Evolutionary conservation across 2,888 invertebrate species (phyloP), one percentile per base, ranked within the genome.

Genomic region (Tubulanus polymorphus): DNA sequence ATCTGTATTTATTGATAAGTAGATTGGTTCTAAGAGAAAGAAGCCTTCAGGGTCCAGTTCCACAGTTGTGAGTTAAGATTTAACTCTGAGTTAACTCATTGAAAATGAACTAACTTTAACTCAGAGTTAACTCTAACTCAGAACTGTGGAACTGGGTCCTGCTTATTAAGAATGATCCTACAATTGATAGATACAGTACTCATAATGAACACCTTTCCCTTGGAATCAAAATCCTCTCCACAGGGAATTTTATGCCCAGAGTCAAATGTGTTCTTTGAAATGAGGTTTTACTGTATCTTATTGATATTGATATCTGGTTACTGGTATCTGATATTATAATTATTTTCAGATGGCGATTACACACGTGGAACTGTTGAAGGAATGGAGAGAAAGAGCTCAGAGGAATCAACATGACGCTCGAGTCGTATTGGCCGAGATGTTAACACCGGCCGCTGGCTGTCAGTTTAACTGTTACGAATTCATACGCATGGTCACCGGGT

Each of bases 401-500:
- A 57, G 57, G 18, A 70, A 74, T 12, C 76, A 76, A 58, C 55
- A 63, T 49, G 76, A 75, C 48, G 70, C 73, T 1, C 60, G 76
- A 37, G 58, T 71, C 47, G 78, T 77, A 2, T 56, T 77, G 3
- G 74, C 74, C n/a, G 78, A 77, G 58, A 77, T 78, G 75, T 60
- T 78, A 8, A 73, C 73, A 3, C 74, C 75, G 8, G 68, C 72
- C 60, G 75, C 68, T 53, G 74, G 74, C 12, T 59, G 63, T 1
- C 64, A 69, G 26, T 53, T 63, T 6, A 75, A 75, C 63, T 78
- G 78, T 62, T 72, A 72, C 63, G 70, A 68, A 52, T 78, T 77
- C 55, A 73, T 78, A 47, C 60, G 67, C 51, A 63, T 67, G 69
- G 73, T 78, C 27, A 77, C 75, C 2, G 75, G 78, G 2, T 71